Evolutionary conservation across 2,113 vertebrate genomes (phyloP).

Genomic region (Ammospiza caudacuta): DNA sequence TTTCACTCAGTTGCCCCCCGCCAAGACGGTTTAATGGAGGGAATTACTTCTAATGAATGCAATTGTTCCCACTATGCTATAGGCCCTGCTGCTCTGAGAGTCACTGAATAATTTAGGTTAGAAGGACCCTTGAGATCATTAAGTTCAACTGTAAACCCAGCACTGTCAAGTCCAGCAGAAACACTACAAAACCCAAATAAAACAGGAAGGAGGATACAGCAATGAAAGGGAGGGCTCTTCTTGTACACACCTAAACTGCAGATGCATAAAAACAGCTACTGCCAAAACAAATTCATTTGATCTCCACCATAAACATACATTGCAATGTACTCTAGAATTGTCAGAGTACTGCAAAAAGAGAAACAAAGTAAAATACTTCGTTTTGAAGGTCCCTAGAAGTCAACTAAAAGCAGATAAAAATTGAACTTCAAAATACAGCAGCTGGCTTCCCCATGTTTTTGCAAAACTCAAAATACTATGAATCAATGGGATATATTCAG

Average conservation of each 20-base stretch:
- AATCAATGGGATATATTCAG: not conserved
- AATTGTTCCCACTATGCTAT: not conserved
- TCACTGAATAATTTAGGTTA: not conserved
- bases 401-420: not conserved
- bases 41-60: not conserved
- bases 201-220: not conserved
- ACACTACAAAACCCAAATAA: not conserved
- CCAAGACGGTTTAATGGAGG: not conserved
- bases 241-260: not conserved
- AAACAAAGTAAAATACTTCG: not conserved
- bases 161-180: not conserved
- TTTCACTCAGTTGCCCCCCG: not conserved
- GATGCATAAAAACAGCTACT: not conserved
- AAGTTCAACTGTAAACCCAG: not conserved
- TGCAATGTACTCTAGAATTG: accelerated
- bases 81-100: not conserved
- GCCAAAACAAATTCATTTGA: not conserved
- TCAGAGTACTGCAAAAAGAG: not conserved
- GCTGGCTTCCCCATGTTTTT: not conserved
- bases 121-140: not conserved
- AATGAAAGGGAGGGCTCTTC: not conserved
- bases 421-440: not conserved
- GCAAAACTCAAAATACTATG: not conserved
- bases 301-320: not conserved
- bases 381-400: not conserved